Evolutionary conservation across 1,140 invertebrate genomes (phyloP).

Genomic region (Drepana arcuata): DNA sequence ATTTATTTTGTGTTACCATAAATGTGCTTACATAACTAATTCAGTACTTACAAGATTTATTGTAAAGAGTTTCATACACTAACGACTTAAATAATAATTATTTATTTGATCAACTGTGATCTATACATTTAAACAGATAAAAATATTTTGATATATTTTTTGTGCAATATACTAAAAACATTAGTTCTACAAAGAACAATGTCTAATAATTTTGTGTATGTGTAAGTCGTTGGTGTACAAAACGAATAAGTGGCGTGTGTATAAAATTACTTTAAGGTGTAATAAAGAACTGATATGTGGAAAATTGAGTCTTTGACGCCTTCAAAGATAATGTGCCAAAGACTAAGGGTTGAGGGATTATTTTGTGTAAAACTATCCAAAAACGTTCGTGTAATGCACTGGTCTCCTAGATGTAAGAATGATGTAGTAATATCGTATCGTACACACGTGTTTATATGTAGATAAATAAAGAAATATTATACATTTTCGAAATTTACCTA

Average conservation of each 20-base stretch:
- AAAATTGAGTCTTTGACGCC: slow-evolving; percentile 61
- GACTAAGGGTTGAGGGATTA: slow-evolving; percentile 52
- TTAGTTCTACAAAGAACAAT: too few species aligned
- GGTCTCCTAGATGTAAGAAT: slow-evolving; percentile 53
- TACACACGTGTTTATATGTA: slow-evolving; percentile 67
- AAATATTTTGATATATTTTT: slow-evolving; percentile 3
- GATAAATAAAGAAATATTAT: slow-evolving; percentile 66
- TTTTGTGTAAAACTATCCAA: slow-evolving; percentile 30
- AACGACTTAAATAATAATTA: too few species aligned
- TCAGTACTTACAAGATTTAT: too few species aligned
- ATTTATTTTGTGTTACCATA: too few species aligned
- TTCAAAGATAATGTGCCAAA: slow-evolving; percentile 69
- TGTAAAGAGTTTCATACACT: too few species aligned
- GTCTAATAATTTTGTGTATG: slow-evolving; percentile 2
- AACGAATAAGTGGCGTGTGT: slow-evolving; percentile 17
- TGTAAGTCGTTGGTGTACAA: slow-evolving; percentile 2
- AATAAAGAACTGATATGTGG: slow-evolving; percentile 45
- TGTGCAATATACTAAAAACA: neutral
- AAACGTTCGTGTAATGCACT: slow-evolving; percentile 57
- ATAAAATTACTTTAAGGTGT: slow-evolving; percentile 40
- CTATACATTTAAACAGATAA: too few species aligned
- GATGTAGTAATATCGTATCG: slow-evolving; percentile 55
- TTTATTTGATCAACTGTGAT: too few species aligned
- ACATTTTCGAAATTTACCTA: slow-evolving; percentile 40
- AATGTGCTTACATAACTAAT: too few species aligned